Percentiles rank a stretch among this genome's conserved stretches.
Conservation (phyloP, 1,140 invertebrate genomes). For the Anoplophora glabripennis region DNA sequence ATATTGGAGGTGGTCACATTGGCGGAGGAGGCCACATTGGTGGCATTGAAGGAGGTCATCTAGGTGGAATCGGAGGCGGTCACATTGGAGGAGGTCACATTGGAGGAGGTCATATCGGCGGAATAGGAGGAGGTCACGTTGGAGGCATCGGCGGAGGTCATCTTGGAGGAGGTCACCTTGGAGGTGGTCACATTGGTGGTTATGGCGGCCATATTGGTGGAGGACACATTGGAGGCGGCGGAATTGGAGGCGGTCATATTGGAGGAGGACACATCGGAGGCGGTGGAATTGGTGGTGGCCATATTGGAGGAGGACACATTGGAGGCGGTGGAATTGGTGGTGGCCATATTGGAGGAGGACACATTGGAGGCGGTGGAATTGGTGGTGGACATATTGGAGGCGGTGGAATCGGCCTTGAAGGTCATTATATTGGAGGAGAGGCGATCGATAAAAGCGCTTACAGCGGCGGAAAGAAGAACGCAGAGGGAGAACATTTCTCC, state of each 20-base stretch:
- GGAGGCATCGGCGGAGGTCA: constrained; percentile 43
- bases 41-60: constrained; percentile 28
- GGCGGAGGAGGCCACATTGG: constrained; percentile 27
- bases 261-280: constrained; percentile 7
- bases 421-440: constrained; percentile 45
- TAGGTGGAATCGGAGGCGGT: constrained; percentile 26
- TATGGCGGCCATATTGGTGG: constrained; percentile 53
- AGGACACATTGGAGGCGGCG: constrained; percentile 53
- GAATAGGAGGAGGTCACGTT: constrained; percentile 28
- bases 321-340: constrained; percentile 27
- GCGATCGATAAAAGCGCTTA: constrained; percentile 40
- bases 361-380: constrained; percentile 35
- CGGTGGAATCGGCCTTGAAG: constrained; percentile 39
- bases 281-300: constrained; percentile 1
- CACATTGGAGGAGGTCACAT: constrained; percentile 36
- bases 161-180: constrained; percentile 40
- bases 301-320: constrained; percentile 25
- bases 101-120: constrained; percentile 43
- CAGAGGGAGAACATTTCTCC: too few species aligned
- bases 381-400: constrained; percentile 43
- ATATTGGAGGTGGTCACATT: constrained; percentile 24
- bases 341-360: constrained; percentile 25
- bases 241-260: constrained; percentile 46
- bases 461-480: constrained; percentile 39
- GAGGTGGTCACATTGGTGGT: constrained; percentile 46